Percentiles rank a stretch among this genome's conserved stretches.
These are phyloP conservation scores for Delia radicum DNA, from an alignment of 1,140 invertebrate species.

Conservation along the genomic window DNA sequence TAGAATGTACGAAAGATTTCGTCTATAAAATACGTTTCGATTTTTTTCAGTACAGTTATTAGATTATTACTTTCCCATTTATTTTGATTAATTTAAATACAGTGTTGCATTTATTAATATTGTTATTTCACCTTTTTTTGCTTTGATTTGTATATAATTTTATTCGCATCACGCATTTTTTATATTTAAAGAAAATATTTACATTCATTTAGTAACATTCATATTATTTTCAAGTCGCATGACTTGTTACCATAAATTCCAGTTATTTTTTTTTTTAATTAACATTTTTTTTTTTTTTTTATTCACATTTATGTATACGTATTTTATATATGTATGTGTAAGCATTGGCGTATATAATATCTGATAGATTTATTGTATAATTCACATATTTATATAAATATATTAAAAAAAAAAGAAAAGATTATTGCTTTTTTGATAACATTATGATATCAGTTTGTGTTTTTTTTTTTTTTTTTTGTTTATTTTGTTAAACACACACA, in stretches of 20 bases:
- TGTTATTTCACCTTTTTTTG: neutral
- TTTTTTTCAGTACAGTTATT: too few relatives aligned
- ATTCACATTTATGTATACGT: neutral
- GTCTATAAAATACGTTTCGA: too few relatives aligned
- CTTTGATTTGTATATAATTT: too few relatives aligned
- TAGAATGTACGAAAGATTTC: too few relatives aligned
- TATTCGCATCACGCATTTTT: neutral
- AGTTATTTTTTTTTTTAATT: neutral
- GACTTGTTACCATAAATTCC: constrained; percentile 4
- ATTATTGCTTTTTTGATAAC: neutral
- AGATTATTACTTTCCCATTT: neutral
- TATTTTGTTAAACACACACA: neutral
- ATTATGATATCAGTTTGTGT: neutral
- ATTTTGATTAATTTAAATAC: neutral
- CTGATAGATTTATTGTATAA: neutral
- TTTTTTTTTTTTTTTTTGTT: neutral
- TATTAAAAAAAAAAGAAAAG: neutral
- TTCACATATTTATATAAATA: neutral
- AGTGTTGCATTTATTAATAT: neutral
- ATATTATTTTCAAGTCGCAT: neutral
- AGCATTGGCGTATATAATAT: neutral
- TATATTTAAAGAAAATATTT: neutral
- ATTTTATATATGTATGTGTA: neutral
- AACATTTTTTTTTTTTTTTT: neutral
- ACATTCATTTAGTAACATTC: neutral